These are phyloP conservation scores for Chionoecetes opilio DNA, from an alignment of 1,140 invertebrate species.

Conservation along the genomic window DNA sequence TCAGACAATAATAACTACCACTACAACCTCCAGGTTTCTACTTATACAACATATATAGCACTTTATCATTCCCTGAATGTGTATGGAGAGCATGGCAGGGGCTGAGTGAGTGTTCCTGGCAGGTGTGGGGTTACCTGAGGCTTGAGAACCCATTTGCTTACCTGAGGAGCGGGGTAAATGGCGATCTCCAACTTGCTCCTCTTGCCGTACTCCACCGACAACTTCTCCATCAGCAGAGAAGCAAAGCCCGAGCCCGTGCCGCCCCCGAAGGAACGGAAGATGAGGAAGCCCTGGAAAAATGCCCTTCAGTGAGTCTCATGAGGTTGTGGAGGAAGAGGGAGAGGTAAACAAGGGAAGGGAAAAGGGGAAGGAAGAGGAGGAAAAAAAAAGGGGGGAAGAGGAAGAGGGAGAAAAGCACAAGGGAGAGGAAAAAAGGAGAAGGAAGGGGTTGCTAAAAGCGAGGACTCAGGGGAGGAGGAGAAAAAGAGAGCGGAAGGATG, in stretches of 20 bases:
- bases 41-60: no score
- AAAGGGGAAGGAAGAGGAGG: neutral
- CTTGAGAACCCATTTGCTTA: constrained; percentile 82
- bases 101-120: neutral
- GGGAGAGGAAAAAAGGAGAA: no score
- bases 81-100: neutral
- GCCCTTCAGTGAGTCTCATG: neutral
- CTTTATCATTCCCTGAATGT: neutral
- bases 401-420: no score
- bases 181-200: constrained; percentile 91
- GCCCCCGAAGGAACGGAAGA: constrained; percentile 94
- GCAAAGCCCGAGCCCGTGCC: constrained; percentile 85
- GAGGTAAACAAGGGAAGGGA: neutral
- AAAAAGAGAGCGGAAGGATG: no score
- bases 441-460: no score
- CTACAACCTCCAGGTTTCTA: neutral
- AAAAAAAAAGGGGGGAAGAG: no score
- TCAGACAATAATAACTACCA: no score
- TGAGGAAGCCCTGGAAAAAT: constrained; percentile 88
- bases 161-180: constrained; percentile 94
- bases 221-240: constrained; percentile 66
- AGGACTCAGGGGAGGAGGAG: neutral
- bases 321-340: neutral
- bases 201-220: constrained; percentile 85
- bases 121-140: no score